These are phyloP conservation scores for Antheraea assamensis DNA, from an alignment of 2,888 invertebrate species.

Conservation along the genomic window DNA sequence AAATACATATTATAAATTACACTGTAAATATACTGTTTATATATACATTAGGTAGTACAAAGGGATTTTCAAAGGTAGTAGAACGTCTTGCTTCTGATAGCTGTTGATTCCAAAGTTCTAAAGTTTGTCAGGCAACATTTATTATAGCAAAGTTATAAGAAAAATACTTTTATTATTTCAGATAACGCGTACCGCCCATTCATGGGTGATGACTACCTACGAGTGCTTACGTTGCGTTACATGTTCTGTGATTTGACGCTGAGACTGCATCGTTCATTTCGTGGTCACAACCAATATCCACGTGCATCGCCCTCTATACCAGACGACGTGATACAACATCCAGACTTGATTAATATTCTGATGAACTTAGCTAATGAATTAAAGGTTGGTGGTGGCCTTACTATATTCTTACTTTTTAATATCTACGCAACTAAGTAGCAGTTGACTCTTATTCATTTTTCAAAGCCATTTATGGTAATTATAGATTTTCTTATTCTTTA, in stretches of 20 bases:
- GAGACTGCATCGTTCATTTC: slow-evolving; percentile 92
- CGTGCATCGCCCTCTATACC: slow-evolving; percentile 93
- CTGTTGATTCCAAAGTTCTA: too few species aligned
- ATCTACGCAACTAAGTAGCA: not conserved
- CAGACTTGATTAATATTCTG: slow-evolving; percentile 89
- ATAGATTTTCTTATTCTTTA: too few species aligned
- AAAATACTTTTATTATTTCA: slow-evolving; percentile 44
- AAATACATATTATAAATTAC: too few species aligned
- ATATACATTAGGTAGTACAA: too few species aligned
- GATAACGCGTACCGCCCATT: slow-evolving; percentile 90
- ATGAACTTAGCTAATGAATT: slow-evolving; percentile 92
- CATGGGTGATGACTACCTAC: slow-evolving; percentile 97
- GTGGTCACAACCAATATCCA: slow-evolving; percentile 93
- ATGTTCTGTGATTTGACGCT: slow-evolving; percentile 96
- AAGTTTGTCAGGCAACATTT: too few species aligned
- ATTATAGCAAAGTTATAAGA: not conserved
- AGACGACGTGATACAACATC: slow-evolving; percentile 93
- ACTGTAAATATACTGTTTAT: too few species aligned
- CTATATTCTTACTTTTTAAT: not conserved
- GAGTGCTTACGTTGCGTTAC: slow-evolving; percentile 93
- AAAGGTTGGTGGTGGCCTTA: slow-evolving; percentile 82
- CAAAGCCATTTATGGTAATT: too few species aligned
- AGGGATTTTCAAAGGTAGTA: too few species aligned
- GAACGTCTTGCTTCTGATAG: too few species aligned
- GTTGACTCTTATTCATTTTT: not conserved